These are phyloP conservation scores for Alsophila aescularia DNA, from an alignment of 2,888 invertebrate genomes.

Conservation along the genomic window DNA sequence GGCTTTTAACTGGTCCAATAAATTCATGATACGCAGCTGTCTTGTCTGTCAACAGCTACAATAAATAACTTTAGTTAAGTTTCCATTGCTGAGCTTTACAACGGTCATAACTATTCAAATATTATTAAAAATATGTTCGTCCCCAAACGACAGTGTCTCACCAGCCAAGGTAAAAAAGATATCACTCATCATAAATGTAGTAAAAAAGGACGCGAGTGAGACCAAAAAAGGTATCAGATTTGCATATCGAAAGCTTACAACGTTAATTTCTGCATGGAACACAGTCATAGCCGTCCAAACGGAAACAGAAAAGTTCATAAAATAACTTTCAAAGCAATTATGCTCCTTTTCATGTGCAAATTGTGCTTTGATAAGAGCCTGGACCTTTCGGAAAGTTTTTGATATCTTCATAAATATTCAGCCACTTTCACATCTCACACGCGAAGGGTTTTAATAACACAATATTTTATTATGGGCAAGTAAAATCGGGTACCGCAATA, in stretches of 20 bases:
- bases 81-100: conserved; percentile 6
- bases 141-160: neutral
- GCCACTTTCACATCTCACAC: conserved; percentile 67
- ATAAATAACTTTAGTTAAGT: conserved; percentile 17
- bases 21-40: conserved; percentile 13
- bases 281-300: conserved; percentile 49
- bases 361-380: conserved; percentile 57
- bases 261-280: conserved; percentile 53
- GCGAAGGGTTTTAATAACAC: conserved; percentile 57
- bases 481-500: conserved; percentile 43
- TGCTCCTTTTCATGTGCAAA: conserved; percentile 57
- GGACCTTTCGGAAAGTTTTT: conserved; percentile 54
- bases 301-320: conserved; percentile 52
- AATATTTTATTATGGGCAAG: conserved; percentile 47
- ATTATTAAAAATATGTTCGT: neutral
- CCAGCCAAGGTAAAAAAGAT: conserved; percentile 21
- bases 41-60: conserved; percentile 8
- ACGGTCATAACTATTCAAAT: conserved; percentile 3
- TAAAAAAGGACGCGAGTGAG: conserved; percentile 37
- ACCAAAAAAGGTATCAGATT: conserved; percentile 51
- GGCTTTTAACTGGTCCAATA: conserved; percentile 22
- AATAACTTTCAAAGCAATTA: conserved; percentile 70
- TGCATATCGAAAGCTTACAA: conserved; percentile 60
- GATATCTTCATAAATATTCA: conserved; percentile 74
- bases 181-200: conserved; percentile 34